Evolutionary conservation across 2,797 vertebrate genomes (phyloP).

Genomic region (Sebastes matsubarae): DNA sequence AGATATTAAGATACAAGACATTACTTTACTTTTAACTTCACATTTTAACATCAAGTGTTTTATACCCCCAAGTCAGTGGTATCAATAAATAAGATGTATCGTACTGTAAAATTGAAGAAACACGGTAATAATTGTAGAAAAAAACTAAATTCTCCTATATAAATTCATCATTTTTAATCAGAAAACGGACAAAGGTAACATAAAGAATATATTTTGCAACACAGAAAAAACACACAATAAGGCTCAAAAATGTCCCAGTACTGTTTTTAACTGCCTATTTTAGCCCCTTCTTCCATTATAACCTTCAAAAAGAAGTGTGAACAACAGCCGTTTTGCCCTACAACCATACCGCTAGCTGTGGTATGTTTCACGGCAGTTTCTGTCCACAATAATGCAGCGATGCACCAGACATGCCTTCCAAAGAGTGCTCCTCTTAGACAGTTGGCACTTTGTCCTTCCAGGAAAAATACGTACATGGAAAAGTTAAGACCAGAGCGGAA

Average conservation of each 20-base stretch:
- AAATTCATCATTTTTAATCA: background rate
- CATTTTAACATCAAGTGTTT: background rate
- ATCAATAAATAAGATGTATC: background rate
- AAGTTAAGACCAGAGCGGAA: background rate
- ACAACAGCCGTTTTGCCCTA: background rate
- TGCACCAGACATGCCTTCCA: background rate
- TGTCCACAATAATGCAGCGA: background rate
- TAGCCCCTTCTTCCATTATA: background rate
- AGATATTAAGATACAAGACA: too few species aligned
- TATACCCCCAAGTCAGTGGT: background rate
- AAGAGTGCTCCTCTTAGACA: background rate
- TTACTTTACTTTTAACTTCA: background rate
- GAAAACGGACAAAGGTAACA: background rate
- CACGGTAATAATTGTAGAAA: background rate
- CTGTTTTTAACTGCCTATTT: background rate
- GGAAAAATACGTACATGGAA: background rate
- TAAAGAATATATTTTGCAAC: background rate
- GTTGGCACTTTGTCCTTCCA: background rate
- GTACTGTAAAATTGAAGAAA: background rate
- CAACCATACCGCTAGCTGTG: background rate
- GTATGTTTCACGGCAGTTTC: too few species aligned
- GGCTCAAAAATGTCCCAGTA: background rate
- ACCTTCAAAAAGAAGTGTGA: background rate
- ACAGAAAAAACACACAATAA: background rate
- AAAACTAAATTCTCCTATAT: background rate